Base-by-base conservation (phyloP, 2,113 vertebrate species). In the Cynopterus brachyotis region DNA sequence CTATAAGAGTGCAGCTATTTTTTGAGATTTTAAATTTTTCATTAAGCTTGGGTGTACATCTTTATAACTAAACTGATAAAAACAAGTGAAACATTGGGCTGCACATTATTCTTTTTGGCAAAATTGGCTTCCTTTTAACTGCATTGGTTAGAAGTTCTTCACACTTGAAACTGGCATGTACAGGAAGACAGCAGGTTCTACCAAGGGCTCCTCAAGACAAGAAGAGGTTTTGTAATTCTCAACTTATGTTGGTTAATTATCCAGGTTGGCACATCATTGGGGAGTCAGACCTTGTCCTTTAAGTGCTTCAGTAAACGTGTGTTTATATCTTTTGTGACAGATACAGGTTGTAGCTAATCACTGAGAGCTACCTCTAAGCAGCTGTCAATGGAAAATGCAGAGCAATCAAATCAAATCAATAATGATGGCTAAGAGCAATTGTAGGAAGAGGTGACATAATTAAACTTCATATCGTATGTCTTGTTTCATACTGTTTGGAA, bases 341-440 rank as follows among this genome's bases (percentile, higher is more conserved):
- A 92, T 11, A 92, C 37, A 22, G 24, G 15, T 70, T 91, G 24
- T 42, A 69, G 42, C n/a, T 96, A 79, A 70, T 96, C 79, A n/a
- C 26, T 67, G 72, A 70, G 35, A 80, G 53, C 22, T 64, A 92
- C 26, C 28, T 66, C 47, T 60, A 83, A 75, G 42, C 28, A 69
- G 42, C 28, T 75, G 57, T n/a, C 57, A 60, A 32, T 82, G 64
- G 55, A 45, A 94, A 95, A 93, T 47, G 42, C 37, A 86, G 24
- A 92, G 8, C 62, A 82, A 83, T 92, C 66, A 73, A 50, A 55
- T 91, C 28, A 79, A 67, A 92, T 95, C 90, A 92, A 69, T 93
- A 89, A 82, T 10, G 10, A 28, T 59, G 9, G 72, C 42, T 80
- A 59, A 83, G 4, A 83, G 37, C 50, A 83, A 75, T 55, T 87